Percentiles rank a stretch among this genome's conserved stretches.
These are phyloP conservation scores for Cacoxenus indagator DNA, from an alignment of 2,888 invertebrate genomes.

Conservation along the genomic window DNA sequence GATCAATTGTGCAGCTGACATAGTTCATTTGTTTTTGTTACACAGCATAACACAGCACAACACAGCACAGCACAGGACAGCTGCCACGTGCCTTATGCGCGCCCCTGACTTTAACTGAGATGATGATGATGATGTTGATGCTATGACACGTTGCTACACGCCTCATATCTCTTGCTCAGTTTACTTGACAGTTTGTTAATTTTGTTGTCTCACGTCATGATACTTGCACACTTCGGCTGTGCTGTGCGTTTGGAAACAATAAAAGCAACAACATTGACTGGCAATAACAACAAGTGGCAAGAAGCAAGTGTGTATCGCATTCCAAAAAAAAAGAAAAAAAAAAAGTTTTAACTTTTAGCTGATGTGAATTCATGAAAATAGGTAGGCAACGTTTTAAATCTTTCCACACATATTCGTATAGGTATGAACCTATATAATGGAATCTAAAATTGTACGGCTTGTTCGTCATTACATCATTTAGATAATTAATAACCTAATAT, in stretches of 20 bases:
- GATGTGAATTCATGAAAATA: too few species aligned
- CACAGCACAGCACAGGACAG: neutral
- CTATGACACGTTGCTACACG: neutral
- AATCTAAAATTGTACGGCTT: too few species aligned
- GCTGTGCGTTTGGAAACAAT: neutral
- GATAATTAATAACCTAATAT: too few species aligned
- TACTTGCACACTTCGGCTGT: slow-evolving; percentile 13
- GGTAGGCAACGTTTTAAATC: too few species aligned
- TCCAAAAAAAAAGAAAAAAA: too few species aligned
- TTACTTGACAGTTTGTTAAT: slow-evolving; percentile 23
- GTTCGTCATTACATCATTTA: too few species aligned
- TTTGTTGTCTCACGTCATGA: slow-evolving; percentile 17
- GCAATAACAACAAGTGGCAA: slow-evolving; percentile 17
- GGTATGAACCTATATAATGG: too few species aligned
- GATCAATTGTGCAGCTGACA: slow-evolving; percentile 21
- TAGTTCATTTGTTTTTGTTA: neutral
- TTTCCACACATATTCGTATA: too few species aligned
- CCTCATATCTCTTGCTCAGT: slow-evolving; percentile 1
- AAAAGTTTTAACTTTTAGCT: too few species aligned
- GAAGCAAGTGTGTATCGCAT: neutral
- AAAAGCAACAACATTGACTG: neutral
- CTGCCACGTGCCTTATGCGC: too few species aligned
- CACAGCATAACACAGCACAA: neutral
- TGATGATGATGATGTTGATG: too few species aligned
- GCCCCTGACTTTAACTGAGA: too few species aligned